Evolutionary conservation across 2,797 vertebrate species (phyloP), one percentile per base, ranked within the genome.

Genomic region (Microhierax caerulescens): DNA sequence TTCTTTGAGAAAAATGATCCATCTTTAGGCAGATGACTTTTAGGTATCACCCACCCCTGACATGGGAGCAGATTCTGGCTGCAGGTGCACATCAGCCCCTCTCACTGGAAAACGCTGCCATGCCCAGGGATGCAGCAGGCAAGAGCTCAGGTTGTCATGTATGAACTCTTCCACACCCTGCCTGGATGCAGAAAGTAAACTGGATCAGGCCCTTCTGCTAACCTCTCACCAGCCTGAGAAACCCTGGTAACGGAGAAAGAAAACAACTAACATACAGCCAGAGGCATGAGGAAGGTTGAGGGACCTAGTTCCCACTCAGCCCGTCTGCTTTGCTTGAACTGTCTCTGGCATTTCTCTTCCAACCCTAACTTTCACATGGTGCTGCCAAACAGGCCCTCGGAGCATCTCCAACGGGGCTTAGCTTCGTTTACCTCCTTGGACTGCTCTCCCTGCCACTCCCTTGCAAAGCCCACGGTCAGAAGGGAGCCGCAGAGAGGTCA

Each of bases 21-120:
- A 13, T 5, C 34, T 61, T 32, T 1, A 20, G 34, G 23, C 36
- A 5, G 10, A 13, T 39, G 36, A 43, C 15, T 64, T 77, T 18
- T 34, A 32, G 60, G 25, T 27, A 63, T 41, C 48, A 36, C 8
- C 10, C 7, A 50, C 1, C 1, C 3, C 1, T 0, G 34, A 25
- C 7, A 34, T 0, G 4, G 34, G 22, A 70, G 32, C 20, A 83
- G 36, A 78, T 27, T 34, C 20, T 16, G 32, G 9, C 0, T 61
- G 30, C 2, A 61, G 37, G 24, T 18, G 9, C 16, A 36, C 36
- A 37, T 10, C 2, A 89, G 24, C 7, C 21, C 20, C 13, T 30
- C 36, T 27, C n/a, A 8, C 5, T 7, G 23, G 25, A 82, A 89
- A 85, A 73, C 8, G 15, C 0, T 28, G 37, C 34, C 47, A 13